These are phyloP conservation scores for Percopsis transmontana DNA, from an alignment of 2,113 vertebrate genomes.

Conservation along the genomic window DNA sequence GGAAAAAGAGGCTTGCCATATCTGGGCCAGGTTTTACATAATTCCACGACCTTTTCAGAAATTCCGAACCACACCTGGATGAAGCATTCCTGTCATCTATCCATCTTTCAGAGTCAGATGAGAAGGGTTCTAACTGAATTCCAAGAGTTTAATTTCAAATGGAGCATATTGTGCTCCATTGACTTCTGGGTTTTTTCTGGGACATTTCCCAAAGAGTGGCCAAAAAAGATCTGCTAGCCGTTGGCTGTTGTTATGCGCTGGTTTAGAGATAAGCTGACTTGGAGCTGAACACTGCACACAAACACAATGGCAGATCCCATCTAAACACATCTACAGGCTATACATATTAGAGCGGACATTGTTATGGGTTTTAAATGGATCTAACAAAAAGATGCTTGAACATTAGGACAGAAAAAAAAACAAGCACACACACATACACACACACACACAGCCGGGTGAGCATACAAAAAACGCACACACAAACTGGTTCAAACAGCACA, in stretches of 20 bases:
- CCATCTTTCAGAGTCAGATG: too few species aligned
- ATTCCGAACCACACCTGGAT: too few species aligned
- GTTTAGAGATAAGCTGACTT: neutral
- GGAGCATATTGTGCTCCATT: too few species aligned
- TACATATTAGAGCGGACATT: neutral
- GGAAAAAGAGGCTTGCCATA: too few species aligned
- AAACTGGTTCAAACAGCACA: neutral
- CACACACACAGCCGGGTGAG: neutral
- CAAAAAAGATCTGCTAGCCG: conserved; percentile 4
- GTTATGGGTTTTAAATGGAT: too few species aligned
- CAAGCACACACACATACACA: conserved; percentile 10
- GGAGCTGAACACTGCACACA: neutral
- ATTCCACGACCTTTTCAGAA: too few species aligned
- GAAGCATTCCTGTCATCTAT: too few species aligned
- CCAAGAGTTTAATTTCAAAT: too few species aligned
- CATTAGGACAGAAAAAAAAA: neutral
- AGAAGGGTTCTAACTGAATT: too few species aligned
- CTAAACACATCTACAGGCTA: neutral
- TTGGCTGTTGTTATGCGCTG: conserved; percentile 10
- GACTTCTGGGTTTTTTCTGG: neutral
- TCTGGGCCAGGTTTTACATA: too few species aligned
- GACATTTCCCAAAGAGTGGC: neutral
- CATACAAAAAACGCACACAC: neutral
- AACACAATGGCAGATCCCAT: neutral
- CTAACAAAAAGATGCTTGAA: neutral